These are phyloP conservation scores for Beaufortia kweichowensis DNA, from an alignment of 2,113 vertebrate genomes.

Conservation along the genomic window DNA sequence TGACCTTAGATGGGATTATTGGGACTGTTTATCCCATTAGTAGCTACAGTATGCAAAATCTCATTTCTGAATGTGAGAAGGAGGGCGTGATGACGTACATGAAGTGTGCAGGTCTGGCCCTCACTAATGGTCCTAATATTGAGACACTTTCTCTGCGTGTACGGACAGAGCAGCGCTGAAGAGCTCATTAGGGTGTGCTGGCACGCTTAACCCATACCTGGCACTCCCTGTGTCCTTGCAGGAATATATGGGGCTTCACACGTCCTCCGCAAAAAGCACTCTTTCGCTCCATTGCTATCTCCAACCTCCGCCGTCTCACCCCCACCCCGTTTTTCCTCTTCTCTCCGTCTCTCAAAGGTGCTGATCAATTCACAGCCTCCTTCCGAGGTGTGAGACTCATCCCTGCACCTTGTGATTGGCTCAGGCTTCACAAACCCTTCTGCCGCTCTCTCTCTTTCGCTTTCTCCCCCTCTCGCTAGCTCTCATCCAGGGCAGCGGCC, in stretches of 20 bases:
- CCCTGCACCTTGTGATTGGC: conserved; percentile 58
- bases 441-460: conserved; percentile 29
- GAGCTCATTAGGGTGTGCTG: conserved; percentile 43
- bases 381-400: conserved; percentile 68
- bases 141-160: conserved; percentile 10
- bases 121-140: conserved; percentile 20
- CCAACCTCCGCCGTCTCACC: conserved; percentile 45
- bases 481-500: conserved; percentile 13
- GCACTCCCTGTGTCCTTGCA: conserved; percentile 64
- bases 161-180: neutral
- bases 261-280: conserved; percentile 59
- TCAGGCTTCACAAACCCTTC: conserved; percentile 52
- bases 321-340: conserved; percentile 52
- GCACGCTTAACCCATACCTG: conserved; percentile 55
- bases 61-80: conserved; percentile 6
- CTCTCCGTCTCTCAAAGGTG: conserved; percentile 68
- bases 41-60: neutral
- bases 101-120: conserved; percentile 25
- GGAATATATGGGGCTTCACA: conserved; percentile 76
- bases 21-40: neutral
- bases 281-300: conserved; percentile 44
- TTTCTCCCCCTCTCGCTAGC: conserved; percentile 21
- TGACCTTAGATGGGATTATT: neutral
- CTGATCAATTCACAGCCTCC: conserved; percentile 82
- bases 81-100: conserved; percentile 26